Evolutionary conservation across 2,888 invertebrate species (phyloP), one percentile per base, ranked within the genome.

Genomic region (Nemurella pictetii): DNA sequence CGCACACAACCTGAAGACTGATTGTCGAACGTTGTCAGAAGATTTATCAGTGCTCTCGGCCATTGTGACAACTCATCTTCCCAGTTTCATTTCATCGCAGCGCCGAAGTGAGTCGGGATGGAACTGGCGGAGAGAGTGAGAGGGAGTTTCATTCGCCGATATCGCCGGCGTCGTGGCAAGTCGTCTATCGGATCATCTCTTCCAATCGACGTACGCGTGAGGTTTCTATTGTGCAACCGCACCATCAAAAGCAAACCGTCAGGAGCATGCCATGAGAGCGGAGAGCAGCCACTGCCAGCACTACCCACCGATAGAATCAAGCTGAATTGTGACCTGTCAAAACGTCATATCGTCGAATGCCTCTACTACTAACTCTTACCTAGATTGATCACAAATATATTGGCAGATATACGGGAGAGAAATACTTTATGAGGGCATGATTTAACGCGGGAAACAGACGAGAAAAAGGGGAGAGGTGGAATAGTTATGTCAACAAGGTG

Each of bases 1-100:
- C 75, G 75, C n/a, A 75, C n/a, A 75, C 75, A 27, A 75, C 75
- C 75, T 26, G 78, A 78, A 78, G 78, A 78, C n/a, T 27, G 30
- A 30, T 78, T 30, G 30, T 78, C 28, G 30, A 78, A 78, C 28
- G 26, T 75, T 78, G 30, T 30, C 29, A 75, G 27, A 75, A 75
- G 78, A 78, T 78, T 30, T 30, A 78, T 78, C 78, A 78, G 28
- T 78, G 30, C 78, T 78, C 28, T 28, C 75, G 75, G 26, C 30
- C 28, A 78, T 78, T 30, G 78, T 78, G 78, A 78, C 75, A 75
- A 75, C 75, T 75, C 75, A 28, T 26, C 27, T 26, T 27, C 27
- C 28, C 27, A 78, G 28, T 30, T 29, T 78, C 29, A 78, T 78
- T 78, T 78, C 78, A 29, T 78, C 78, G 30, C 7, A 55, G 20